Conservation (phyloP, 2,797 vertebrate genomes). For the Schizopygopsis pylzovi region DNA sequence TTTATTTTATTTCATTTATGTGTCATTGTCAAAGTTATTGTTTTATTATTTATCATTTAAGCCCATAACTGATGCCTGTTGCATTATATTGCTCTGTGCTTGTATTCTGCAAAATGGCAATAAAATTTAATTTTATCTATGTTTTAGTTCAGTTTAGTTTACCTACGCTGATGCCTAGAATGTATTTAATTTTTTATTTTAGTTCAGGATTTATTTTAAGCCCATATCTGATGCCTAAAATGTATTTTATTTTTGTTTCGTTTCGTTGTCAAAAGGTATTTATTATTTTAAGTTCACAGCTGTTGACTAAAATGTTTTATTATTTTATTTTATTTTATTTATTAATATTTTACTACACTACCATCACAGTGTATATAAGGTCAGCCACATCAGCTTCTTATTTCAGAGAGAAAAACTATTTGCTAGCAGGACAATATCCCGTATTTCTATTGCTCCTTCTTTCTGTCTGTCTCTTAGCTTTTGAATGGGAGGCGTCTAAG, state of each 20-base stretch:
- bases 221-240: not conserved
- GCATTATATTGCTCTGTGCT: not conserved
- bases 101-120: not conserved
- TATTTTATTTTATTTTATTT: not conserved
- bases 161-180: not conserved
- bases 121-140: not conserved
- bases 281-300: not conserved
- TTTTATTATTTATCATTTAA: not conserved
- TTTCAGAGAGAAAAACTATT: conserved; percentile 38
- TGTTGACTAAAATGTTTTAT: not conserved
- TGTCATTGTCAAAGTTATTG: no score
- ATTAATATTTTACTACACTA: not conserved
- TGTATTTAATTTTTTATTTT: not conserved
- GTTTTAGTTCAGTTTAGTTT: not conserved
- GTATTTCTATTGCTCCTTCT: conserved; percentile 22
- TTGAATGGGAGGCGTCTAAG: conserved; percentile 36
- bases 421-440: conserved; percentile 36
- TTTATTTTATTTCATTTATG: not conserved
- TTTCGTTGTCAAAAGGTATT: not conserved
- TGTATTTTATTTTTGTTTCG: not conserved
- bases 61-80: not conserved
- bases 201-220: not conserved
- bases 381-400: not conserved
- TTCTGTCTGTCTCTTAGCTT: conserved; percentile 24
- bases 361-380: not conserved